Evolutionary conservation across 2,888 invertebrate species (phyloP).

Genomic region (Orthosia incerta): DNA sequence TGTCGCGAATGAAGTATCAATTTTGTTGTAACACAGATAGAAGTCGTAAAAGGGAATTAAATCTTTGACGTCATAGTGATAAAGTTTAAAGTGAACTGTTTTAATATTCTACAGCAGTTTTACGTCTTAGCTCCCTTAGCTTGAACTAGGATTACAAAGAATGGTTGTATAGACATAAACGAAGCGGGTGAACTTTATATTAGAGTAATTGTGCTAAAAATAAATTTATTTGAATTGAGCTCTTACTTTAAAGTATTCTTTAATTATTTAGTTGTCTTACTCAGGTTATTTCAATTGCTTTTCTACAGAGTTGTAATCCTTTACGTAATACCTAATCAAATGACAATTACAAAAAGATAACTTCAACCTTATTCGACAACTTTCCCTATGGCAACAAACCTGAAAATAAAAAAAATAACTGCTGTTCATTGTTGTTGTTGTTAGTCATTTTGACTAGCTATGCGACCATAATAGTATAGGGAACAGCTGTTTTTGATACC

Average conservation of each 20-base stretch:
- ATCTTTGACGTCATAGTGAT: conserved; percentile 55
- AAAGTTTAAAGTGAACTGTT: no score
- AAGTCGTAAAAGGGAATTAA: conserved; percentile 55
- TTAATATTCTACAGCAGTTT: conserved; percentile 53
- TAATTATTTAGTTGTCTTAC: background rate
- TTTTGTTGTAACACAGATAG: conserved; percentile 50
- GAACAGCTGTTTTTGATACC: no score
- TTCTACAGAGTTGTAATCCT: no score
- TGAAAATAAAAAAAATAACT: no score
- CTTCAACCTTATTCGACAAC: no score
- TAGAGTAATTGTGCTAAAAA: conserved; percentile 3
- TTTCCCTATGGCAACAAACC: no score
- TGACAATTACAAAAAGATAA: no score
- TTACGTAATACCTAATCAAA: no score
- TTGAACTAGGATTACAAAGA: conserved; percentile 41
- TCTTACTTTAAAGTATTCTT: background rate
- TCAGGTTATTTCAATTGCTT: no score
- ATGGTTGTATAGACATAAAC: conserved; percentile 17
- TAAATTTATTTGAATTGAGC: background rate
- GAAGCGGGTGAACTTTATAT: conserved; percentile 41
- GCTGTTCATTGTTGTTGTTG: no score
- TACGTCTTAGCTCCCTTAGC: conserved; percentile 41
- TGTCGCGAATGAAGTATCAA: conserved; percentile 47
- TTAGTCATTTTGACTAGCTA: no score
- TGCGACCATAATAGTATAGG: no score